Evolutionary conservation across 2,797 vertebrate genomes (phyloP).

Genomic region (Myotis findleyi): DNA sequence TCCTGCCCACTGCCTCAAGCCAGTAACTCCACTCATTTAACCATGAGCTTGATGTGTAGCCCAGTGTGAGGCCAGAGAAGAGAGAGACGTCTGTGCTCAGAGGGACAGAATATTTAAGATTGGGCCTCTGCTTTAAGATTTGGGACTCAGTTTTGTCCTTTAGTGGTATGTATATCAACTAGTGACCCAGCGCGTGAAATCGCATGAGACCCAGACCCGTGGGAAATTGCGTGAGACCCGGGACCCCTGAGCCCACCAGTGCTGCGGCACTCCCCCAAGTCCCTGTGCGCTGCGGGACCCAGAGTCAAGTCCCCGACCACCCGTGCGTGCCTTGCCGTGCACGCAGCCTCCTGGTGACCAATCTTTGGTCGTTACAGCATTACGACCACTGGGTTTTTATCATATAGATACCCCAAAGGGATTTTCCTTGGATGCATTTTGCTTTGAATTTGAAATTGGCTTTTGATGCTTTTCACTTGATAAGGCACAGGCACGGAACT

Average conservation of each 20-base stretch:
- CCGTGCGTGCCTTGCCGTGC: rapidly evolving
- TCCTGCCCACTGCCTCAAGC: not conserved
- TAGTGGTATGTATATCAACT: not conserved
- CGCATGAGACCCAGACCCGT: no score
- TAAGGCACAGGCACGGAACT: constrained; percentile 60
- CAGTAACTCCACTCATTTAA: not conserved
- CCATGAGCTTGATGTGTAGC: not conserved
- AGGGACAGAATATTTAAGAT: not conserved
- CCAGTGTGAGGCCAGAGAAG: not conserved
- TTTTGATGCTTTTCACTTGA: constrained; percentile 76
- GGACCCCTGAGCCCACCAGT: no score
- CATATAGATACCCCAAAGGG: not conserved
- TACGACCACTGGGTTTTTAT: no score
- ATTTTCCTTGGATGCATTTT: constrained; percentile 69
- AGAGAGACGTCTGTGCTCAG: not conserved
- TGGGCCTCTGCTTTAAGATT: constrained; percentile 4
- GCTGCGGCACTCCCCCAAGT: no score
- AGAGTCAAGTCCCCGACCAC: no score
- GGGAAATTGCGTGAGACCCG: no score
- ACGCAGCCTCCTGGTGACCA: no score
- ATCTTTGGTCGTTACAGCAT: no score
- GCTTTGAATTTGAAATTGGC: constrained; percentile 52
- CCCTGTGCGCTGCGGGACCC: no score
- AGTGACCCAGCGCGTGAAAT: no score
- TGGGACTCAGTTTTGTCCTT: constrained; percentile 33